Base-by-base conservation (phyloP, 1,140 invertebrate genomes). In the Sipha flava region DNA sequence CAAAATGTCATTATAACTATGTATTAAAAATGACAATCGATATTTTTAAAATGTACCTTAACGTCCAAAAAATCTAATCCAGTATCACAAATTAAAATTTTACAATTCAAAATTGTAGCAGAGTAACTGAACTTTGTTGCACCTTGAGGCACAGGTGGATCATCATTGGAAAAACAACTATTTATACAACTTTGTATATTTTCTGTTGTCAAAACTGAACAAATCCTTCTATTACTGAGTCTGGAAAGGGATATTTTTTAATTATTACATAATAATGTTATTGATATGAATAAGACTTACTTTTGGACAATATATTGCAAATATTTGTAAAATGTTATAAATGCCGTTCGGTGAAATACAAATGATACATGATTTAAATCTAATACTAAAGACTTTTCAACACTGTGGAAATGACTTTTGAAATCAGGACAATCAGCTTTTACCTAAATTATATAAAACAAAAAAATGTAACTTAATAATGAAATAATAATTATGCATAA, bases 371-470 rank as follows among this genome's bases (percentile, higher is more conserved):
- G 87, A 1, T 90, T 89, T 66, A 93, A 86, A 83, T 94, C 92
- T 0, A 93, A 84, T 16, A 93, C 90, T 52, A 93, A 84, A 1
- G 91, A 92, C 82, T 93, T 91, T 84, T 94, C 93, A 26, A 94
- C 92, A 84, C 89, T 92, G 83, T 93, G 91, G 83, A 94, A 95
- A 82, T 93, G 90, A 0, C 89, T 89, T 82, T 90, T 90, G 85
- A 95, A 95, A 84, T 95, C 94, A 3, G 93, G 93, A 85, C 94
- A 95, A 81, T 92, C 89, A 0, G 92, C 90, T 79, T 88, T 88
- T 0, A 94, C 92, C 92, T 93, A 52, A 73, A 37, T 10, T 52
- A 26, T n/a, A 79, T 59, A 62, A 14, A 1, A n/a, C 5, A 45
- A 70, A 18, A 29, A 29, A 43, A 16, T 45, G 23, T 5, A 37